A percentile compares a stretch with the other conserved stretches of the same genome.
Evolutionary conservation across 1,140 invertebrate species (phyloP).

Genomic region (Nasonia giraulti): DNA sequence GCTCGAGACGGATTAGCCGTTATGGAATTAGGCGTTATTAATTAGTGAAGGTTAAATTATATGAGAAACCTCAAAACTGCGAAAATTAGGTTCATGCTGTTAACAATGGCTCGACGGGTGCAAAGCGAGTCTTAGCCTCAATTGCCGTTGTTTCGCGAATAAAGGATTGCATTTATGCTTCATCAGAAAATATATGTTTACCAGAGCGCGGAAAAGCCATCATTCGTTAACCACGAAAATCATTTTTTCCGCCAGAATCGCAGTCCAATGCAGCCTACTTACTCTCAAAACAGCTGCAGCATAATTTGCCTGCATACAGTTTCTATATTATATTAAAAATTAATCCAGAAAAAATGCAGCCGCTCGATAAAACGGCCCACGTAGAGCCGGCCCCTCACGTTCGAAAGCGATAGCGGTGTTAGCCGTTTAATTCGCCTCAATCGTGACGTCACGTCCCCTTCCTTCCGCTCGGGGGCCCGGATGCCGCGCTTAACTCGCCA

Average conservation of each 20-base stretch:
- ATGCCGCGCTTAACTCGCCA: constrained; percentile 68
- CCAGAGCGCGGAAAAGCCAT: not conserved
- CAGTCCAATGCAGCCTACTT: too few relatives aligned
- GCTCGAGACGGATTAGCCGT: too few relatives aligned
- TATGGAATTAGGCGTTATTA: not conserved
- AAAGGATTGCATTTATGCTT: not conserved
- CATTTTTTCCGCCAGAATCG: not conserved
- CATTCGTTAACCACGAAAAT: not conserved
- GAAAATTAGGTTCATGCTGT: not conserved
- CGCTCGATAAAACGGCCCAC: too few relatives aligned
- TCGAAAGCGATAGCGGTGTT: constrained; percentile 32
- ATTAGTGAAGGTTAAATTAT: not conserved
- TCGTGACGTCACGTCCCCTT: constrained; percentile 72
- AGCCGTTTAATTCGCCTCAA: constrained; percentile 70
- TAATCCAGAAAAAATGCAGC: too few relatives aligned
- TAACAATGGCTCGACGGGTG: not conserved
- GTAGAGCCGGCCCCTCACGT: too few relatives aligned
- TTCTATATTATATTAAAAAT: too few relatives aligned
- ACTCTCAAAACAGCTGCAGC: too few relatives aligned
- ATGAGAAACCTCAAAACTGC: not conserved
- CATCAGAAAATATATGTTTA: not conserved
- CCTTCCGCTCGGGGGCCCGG: constrained; percentile 71
- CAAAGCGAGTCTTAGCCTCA: not conserved
- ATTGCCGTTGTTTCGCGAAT: not conserved
- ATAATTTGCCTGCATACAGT: too few relatives aligned